These are phyloP conservation scores for Scrobipalpa costella DNA, from an alignment of 2,888 invertebrate species.

Conservation along the genomic window DNA sequence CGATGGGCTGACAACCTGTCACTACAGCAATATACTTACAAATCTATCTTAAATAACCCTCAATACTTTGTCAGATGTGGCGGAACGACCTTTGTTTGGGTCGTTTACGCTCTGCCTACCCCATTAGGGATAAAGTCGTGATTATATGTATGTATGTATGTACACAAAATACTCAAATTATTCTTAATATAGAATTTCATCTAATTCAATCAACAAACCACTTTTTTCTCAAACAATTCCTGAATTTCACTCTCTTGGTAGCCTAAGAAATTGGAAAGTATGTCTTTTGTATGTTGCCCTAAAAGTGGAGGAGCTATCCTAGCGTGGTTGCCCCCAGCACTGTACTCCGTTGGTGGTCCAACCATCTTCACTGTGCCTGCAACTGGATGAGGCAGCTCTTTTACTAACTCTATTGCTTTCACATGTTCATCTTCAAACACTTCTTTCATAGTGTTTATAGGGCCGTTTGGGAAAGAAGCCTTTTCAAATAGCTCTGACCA, in stretches of 20 bases:
- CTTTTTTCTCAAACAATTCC: slow-evolving; percentile 72
- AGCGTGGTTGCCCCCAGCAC: slow-evolving; percentile 85
- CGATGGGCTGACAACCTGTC: too few relatives aligned
- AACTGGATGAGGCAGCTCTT: slow-evolving; percentile 85
- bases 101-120: too few relatives aligned
- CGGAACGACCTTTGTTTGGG: too few relatives aligned
- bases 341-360: slow-evolving; percentile 93
- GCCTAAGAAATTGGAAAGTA: slow-evolving; percentile 85
- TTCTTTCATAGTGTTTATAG: slow-evolving; percentile 92
- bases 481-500: slow-evolving; percentile 88
- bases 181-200: too few relatives aligned
- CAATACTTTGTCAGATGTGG: too few relatives aligned
- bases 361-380: slow-evolving; percentile 88
- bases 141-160: too few relatives aligned
- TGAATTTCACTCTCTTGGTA: slow-evolving; percentile 83
- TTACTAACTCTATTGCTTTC: slow-evolving; percentile 85
- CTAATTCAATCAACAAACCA: slow-evolving; percentile 38
- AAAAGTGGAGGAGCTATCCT: slow-evolving; percentile 90
- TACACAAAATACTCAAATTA: too few relatives aligned
- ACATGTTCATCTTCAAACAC: slow-evolving; percentile 95
- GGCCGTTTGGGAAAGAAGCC: slow-evolving; percentile 92
- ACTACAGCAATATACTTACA: too few relatives aligned
- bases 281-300: slow-evolving; percentile 92
- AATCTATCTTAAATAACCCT: too few relatives aligned
- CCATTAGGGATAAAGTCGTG: too few relatives aligned